Base-by-base conservation (phyloP, 1,140 invertebrate genomes). In the Drosophila pallidifrons region DNA sequence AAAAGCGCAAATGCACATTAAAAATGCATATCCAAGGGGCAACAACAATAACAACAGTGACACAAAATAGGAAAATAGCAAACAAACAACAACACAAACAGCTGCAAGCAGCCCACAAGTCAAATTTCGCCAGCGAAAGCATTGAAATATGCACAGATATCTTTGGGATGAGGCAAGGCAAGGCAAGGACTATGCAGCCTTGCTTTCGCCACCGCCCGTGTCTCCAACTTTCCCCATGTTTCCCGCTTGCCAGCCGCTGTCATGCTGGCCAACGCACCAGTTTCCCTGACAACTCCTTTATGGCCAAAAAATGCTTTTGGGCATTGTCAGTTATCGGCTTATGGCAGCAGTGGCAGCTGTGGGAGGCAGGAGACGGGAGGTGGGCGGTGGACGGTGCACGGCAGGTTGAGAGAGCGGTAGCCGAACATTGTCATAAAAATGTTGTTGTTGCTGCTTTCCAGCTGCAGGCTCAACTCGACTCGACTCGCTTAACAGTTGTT, bases 301-400 rank as follows among this genome's bases (percentile, higher is more conserved):
- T 77, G 66, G 58, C 46, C 47, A 67, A 70, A 79, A 66, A 60
- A 70, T 89, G 85, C 83, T 88, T 88, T 88, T 81, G 85, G 83
- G 85, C 83, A 88, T 88, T 88, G 83, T 88, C 83, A 88, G 83
- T 83, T 88, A 88, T 88, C 83, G 81, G 83, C 83, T 88, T 88
- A 86, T 54, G 52, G 79, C 61, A 73, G 65, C 11, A 57, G 52
- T 45, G 30, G 57, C 35, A 69, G 54, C 55, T 35, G 59, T 20
- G 63, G 30, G 47, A 20, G 74, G 64, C 13, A 32, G 20, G 20
- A 25, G 35, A 49, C 20, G n/a, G 25, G 65, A 35, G 4, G 11
- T 0, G 2, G 11, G 7, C 3, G 20, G 20, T 25, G 20, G 20
- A 3, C 20, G 16, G 16, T 20, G 16, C 0, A 1, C 10, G 30